Conservation (phyloP, 2,888 invertebrate genomes). For the Sussaba pulchella region DNA sequence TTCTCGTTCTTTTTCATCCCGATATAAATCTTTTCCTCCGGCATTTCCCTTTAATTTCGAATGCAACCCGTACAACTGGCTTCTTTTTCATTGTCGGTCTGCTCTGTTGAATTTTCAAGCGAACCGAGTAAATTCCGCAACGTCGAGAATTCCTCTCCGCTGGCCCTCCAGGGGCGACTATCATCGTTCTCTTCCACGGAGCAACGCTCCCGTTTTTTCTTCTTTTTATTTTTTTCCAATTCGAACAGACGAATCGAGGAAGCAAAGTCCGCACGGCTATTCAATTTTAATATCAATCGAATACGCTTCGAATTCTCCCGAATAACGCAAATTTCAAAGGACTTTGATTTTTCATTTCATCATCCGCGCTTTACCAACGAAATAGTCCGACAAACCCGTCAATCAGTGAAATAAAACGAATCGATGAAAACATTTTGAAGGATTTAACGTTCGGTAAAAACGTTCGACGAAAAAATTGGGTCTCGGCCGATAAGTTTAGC, state of each 20-base stretch:
- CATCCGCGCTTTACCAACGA: background rate
- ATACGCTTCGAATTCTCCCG: background rate
- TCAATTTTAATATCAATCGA: conserved; percentile 31
- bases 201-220: background rate
- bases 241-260: background rate
- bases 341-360: background rate
- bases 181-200: background rate
- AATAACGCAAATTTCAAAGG: background rate
- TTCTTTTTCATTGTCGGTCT: conserved; percentile 33
- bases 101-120: conserved; percentile 44
- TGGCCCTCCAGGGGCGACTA: conserved; percentile 7
- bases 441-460: background rate
- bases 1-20: background rate
- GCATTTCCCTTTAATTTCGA: conserved; percentile 53
- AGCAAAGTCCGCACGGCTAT: background rate
- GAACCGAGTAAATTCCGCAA: conserved; percentile 41
- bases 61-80: conserved; percentile 41
- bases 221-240: background rate
- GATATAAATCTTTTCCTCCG: background rate
- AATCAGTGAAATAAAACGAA: background rate
- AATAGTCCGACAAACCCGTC: background rate
- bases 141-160: conserved; percentile 33
- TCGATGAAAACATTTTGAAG: background rate
- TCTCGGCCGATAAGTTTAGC: background rate
- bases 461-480: background rate